These are phyloP conservation scores for Aphelinus certus DNA, from an alignment of 1,140 invertebrate genomes.

Conservation along the genomic window DNA sequence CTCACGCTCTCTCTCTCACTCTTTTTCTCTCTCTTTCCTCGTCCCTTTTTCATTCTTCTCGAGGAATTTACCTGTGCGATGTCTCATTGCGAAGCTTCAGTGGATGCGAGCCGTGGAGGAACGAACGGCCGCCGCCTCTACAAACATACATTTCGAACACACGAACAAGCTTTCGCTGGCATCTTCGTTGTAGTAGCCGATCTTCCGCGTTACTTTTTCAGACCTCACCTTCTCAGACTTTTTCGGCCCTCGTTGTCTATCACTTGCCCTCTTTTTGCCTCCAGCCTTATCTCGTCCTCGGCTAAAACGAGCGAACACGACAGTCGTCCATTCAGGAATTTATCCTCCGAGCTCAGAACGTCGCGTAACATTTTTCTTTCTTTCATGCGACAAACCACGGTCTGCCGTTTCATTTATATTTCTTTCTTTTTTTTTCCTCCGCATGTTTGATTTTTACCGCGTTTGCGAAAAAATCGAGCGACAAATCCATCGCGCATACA, in stretches of 20 bases:
- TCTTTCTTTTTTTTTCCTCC: not conserved
- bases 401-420: not conserved
- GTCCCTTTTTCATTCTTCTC: not conserved
- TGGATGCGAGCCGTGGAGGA: not conserved
- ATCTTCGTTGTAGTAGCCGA: not conserved
- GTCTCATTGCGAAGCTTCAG: too few relatives aligned
- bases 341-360: too few relatives aligned
- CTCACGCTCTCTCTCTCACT: not conserved
- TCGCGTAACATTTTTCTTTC: too few relatives aligned
- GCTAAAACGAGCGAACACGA: not conserved
- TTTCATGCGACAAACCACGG: too few relatives aligned
- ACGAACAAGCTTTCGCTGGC: not conserved
- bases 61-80: conserved; percentile 10
- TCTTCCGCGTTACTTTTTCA: not conserved
- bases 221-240: too few relatives aligned
- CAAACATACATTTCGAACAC: conserved; percentile 8
- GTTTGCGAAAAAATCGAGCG: conserved; percentile 2
- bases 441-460: not conserved
- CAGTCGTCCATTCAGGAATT: too few relatives aligned
- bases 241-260: conserved; percentile 32
- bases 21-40: not conserved
- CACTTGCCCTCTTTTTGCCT: conserved; percentile 30
- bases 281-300: conserved; percentile 1
- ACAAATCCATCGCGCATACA: conserved; percentile 31
- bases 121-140: not conserved